Base-by-base conservation (phyloP, 2,797 vertebrate genomes). In the Antennarius maculatus region DNA sequence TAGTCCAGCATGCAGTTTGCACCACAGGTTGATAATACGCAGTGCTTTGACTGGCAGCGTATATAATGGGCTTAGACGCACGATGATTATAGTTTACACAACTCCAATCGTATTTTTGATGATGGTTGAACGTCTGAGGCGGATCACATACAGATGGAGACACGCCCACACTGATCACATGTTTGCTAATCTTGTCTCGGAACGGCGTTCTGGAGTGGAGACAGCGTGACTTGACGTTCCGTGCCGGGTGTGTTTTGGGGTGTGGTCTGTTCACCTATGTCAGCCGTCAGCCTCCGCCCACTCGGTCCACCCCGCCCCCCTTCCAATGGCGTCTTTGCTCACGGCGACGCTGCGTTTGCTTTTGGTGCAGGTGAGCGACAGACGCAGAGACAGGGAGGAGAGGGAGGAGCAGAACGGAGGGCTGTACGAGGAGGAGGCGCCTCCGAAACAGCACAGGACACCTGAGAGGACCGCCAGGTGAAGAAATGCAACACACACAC, bases 381-480 rank as follows among this genome's bases (percentile, higher is more conserved):
- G 93, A 77, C 95, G 94, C 57, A 81, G 82, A 12, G 87, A 90
- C 64, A 92, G 89, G 79, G 90, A 91, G 47, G 79, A 94, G 6
- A 15, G 89, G 78, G 90, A 92, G 47, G 77, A 95, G 6, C 86
- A 88, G 54, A 55, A 99, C 0, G 97, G 97, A 83, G 95, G 91
- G n/a, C 74, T 94, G 77, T 91, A 94, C 13, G 96, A 97, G 64
- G 86, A 94, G 49, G 87, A 94, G 46, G 80, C 89, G 39, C 72
- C 88, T 61, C 91, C 94, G 76, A 97, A 94, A 79, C 94, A 96
- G 82, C 95, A 96, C 74, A 95, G 94, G 91, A 94, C 95, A 81
- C 90, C 94, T 0, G 97, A 99, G 90, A 96, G 96, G 86, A 92
- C 91, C 69, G 92, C 92, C 88, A 96, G 97, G 97, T 99, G 84